Percentiles rank a stretch among this genome's conserved stretches.
Conservation (phyloP, 2,113 vertebrate species). For the Mirounga angustirostris region DNA sequence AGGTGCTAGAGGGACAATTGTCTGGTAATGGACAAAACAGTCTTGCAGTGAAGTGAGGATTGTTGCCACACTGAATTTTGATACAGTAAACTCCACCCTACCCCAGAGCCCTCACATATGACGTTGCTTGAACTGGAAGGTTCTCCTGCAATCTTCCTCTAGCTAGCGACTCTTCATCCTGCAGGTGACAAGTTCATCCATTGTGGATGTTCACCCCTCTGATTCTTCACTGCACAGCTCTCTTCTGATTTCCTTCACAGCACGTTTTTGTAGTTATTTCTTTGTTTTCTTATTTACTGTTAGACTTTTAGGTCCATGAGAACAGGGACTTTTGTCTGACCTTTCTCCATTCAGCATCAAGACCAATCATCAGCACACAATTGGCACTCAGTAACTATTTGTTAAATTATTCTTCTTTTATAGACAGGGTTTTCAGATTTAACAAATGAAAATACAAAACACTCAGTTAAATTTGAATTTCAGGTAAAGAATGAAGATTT, state of each 20-base stretch:
- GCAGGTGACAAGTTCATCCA: background rate
- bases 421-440: background rate
- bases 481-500: background rate
- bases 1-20: background rate
- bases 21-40: background rate
- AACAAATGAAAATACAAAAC: background rate
- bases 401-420: conserved; percentile 10
- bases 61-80: background rate
- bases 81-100: background rate
- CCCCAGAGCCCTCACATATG: background rate
- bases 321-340: background rate
- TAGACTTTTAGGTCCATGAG: background rate
- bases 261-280: background rate
- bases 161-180: background rate
- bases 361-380: background rate
- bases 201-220: background rate
- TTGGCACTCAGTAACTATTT: background rate
- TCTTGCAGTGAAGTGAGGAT: background rate
- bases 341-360: background rate
- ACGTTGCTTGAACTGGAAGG: background rate
- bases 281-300: conserved; percentile 39
- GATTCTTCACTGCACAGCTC: background rate
- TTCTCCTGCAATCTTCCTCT: background rate
- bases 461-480: conserved; percentile 45
- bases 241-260: background rate